A percentile compares a stretch with the other conserved stretches of the same genome.
phyloP scores from a whole-genome alignment of 2,113 vertebrate genomes.

The Morone chrysops region DNA sequence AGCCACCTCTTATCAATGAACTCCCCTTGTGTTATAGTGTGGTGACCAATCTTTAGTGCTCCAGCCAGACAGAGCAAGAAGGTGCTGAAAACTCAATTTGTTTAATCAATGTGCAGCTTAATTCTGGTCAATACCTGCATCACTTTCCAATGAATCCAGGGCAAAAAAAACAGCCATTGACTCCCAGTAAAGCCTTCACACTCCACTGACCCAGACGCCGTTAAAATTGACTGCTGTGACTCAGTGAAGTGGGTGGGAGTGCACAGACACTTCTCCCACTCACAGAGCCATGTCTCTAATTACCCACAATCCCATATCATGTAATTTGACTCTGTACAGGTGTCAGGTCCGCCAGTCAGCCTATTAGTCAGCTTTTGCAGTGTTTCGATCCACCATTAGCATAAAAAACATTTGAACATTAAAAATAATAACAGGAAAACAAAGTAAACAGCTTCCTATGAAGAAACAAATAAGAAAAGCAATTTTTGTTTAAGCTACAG shows the following conservation, averaged over 20 bases:
- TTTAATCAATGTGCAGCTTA: constrained; percentile 24
- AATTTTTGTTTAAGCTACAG: too few species aligned
- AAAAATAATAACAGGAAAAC: too few species aligned
- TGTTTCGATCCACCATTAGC: too few species aligned
- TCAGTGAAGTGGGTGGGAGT: constrained; percentile 20
- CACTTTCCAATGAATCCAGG: constrained; percentile 1
- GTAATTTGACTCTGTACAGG: constrained; percentile 4
- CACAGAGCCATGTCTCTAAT: constrained; percentile 12
- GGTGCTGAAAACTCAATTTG: constrained; percentile 19
- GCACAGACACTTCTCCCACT: constrained; percentile 12
- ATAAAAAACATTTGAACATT: too few species aligned
- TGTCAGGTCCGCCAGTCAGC: not conserved
- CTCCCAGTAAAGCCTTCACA: constrained; percentile 11
- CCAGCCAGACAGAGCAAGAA: not conserved
- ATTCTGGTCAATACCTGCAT: not conserved
- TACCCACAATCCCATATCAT: constrained; percentile 11
- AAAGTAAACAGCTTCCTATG: not conserved
- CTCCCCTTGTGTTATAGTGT: not conserved
- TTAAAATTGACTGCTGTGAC: constrained; percentile 30
- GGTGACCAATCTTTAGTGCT: not conserved
- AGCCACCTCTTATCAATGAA: not conserved
- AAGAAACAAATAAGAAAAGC: not conserved
- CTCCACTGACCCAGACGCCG: constrained; percentile 4
- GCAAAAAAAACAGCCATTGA: not conserved
- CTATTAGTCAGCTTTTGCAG: not conserved